These are phyloP conservation scores for Oophaga sylvatica DNA, from an alignment of 2,797 vertebrate species.

Conservation along the genomic window DNA sequence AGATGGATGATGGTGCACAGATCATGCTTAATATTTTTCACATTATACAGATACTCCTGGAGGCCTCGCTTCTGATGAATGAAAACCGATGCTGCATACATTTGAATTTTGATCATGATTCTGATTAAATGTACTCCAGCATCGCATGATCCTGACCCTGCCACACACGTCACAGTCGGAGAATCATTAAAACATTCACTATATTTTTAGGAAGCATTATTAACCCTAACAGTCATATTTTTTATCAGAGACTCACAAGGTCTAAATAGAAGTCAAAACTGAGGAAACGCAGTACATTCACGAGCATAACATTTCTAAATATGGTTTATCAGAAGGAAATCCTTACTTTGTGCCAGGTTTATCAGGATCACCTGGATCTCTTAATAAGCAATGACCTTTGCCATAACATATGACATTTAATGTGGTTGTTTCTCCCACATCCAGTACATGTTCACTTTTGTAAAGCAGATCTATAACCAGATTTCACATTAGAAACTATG, in stretches of 20 bases:
- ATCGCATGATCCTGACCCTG: constrained; percentile 41
- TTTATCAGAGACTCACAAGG: not conserved
- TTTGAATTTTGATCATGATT: constrained; percentile 56
- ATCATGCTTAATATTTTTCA: constrained; percentile 42
- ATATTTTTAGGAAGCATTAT: constrained; percentile 25
- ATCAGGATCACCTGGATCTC: not conserved
- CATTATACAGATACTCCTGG: constrained; percentile 43
- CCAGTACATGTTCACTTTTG: not conserved
- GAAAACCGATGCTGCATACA: constrained; percentile 53
- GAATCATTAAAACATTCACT: constrained; percentile 42
- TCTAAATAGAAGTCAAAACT: not conserved
- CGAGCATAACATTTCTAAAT: not conserved
- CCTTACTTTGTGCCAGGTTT: not conserved
- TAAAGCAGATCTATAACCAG: no score
- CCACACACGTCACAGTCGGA: constrained; percentile 28
- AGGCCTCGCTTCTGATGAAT: constrained; percentile 54
- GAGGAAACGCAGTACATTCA: not conserved
- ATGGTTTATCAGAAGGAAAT: not conserved
- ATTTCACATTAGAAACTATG: no score
- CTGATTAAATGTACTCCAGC: constrained; percentile 56
- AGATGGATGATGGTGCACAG: constrained; percentile 32
- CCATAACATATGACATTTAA: not conserved
- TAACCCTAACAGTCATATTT: constrained; percentile 2
- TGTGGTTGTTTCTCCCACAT: not conserved
- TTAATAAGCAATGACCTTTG: no score